Evolutionary conservation across 2,113 vertebrate species (phyloP).

Genomic region (Vidua macroura): DNA sequence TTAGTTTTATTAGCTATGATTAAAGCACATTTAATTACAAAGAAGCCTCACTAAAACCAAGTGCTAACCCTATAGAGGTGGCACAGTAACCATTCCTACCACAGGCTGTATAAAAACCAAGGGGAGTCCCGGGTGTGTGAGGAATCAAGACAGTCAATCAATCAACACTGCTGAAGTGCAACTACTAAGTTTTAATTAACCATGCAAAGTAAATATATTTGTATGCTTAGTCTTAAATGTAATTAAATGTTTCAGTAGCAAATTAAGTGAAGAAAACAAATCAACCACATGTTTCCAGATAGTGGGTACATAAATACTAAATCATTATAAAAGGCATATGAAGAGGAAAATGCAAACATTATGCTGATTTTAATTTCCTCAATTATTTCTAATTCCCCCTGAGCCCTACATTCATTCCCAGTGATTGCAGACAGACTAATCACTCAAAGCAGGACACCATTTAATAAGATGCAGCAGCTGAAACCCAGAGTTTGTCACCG

Average conservation of each 20-base stretch:
- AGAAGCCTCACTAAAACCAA: constrained; percentile 33
- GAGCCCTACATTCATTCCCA: constrained; percentile 52
- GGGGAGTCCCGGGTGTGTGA: background rate
- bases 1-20: constrained; percentile 56
- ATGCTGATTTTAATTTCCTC: constrained; percentile 62
- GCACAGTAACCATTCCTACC: background rate
- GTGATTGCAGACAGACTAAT: constrained; percentile 55
- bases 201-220: constrained; percentile 55
- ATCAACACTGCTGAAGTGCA: background rate
- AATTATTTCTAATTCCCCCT: constrained; percentile 61
- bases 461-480: constrained; percentile 46
- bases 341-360: constrained; percentile 67
- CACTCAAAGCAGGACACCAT: constrained; percentile 54
- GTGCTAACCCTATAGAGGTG: background rate
- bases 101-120: background rate
- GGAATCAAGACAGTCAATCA: background rate
- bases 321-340: constrained; percentile 46
- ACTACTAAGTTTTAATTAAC: constrained; percentile 48
- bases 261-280: constrained; percentile 73
- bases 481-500: background rate
- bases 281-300: constrained; percentile 66
- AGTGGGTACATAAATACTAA: constrained; percentile 65
- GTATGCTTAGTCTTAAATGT: constrained; percentile 48
- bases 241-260: constrained; percentile 72
- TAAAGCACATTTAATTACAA: constrained; percentile 29